Conservation (phyloP, 2,113 vertebrate species). For the Eonycteris spelaea region DNA sequence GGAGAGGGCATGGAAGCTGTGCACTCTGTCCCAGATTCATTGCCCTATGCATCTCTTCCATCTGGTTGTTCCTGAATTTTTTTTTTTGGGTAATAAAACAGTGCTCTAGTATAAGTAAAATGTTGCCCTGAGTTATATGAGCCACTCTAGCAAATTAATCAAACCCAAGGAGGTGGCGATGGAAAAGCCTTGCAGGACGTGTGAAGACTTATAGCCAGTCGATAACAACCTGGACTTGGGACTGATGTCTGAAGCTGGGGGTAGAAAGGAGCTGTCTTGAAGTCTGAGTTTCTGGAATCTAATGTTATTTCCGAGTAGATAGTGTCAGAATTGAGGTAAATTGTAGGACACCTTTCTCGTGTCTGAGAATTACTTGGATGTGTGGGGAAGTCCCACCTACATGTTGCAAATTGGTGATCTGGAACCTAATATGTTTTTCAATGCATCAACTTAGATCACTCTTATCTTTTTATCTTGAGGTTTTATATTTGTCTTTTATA, state of each 20-base stretch:
- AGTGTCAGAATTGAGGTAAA: neutral
- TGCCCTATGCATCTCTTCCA: neutral
- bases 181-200: neutral
- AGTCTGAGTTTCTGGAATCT: neutral
- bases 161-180: neutral
- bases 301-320: neutral
- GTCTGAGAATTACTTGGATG: neutral
- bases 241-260: neutral
- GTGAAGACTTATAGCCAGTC: neutral
- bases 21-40: no score
- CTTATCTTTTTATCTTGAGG: neutral
- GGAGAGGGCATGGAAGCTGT: neutral
- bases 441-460: neutral
- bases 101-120: neutral
- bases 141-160: neutral
- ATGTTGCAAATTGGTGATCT: neutral
- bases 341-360: neutral
- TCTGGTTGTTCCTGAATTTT: no score
- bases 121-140: neutral
- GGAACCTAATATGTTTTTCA: neutral
- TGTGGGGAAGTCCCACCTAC: neutral
- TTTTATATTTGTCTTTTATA: neutral
- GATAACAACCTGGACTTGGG: neutral
- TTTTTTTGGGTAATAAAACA: neutral
- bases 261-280: neutral